phyloP scores from a whole-genome alignment of 2,113 vertebrate genomes.

The Eulemur rufifrons region DNA sequence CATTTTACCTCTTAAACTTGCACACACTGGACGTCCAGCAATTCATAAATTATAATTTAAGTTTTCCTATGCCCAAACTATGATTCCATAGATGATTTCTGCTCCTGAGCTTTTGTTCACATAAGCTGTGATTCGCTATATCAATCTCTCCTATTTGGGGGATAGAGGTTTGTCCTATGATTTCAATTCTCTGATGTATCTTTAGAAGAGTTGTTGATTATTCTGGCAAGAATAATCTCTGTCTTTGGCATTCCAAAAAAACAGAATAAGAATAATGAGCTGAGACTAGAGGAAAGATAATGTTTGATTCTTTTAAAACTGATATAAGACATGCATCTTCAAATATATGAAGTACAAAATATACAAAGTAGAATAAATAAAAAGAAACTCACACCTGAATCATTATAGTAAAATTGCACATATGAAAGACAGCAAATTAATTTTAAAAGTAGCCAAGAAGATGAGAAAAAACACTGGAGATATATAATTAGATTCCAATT shows the following conservation, averaged over 20 bases:
- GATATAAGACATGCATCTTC: background rate
- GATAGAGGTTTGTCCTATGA: background rate
- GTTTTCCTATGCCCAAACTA: no score
- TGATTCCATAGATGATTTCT: background rate
- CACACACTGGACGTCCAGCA: background rate
- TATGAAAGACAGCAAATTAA: background rate
- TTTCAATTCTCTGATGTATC: background rate
- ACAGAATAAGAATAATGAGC: background rate
- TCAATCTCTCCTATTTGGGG: background rate
- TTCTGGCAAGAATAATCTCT: background rate
- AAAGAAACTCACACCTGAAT: background rate
- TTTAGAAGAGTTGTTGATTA: background rate
- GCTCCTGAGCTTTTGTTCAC: background rate
- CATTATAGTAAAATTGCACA: background rate
- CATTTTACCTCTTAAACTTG: background rate
- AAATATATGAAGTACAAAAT: background rate
- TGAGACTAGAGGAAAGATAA: background rate
- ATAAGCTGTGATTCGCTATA: background rate
- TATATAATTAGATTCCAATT: background rate
- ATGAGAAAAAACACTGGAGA: background rate
- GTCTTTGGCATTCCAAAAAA: background rate
- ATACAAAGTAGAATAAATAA: background rate
- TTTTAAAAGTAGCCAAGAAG: background rate
- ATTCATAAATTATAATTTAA: background rate
- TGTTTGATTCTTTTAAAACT: background rate